A percentile compares a stretch with the other conserved stretches of the same genome.
Conservation (phyloP, 2,888 invertebrate genomes). For the Pseudoips prasinana region DNA sequence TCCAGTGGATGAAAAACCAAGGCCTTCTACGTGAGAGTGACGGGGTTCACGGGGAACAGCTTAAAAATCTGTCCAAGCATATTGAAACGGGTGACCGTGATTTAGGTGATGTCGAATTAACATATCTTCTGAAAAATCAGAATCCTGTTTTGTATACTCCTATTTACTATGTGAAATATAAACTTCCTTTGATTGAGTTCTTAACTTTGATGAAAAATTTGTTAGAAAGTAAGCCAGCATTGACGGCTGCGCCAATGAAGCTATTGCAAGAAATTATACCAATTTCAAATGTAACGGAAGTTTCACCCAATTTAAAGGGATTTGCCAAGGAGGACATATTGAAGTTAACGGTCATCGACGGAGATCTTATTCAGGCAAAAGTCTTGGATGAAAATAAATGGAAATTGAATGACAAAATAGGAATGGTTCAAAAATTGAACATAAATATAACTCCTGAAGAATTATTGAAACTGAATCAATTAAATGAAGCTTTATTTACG, state of each 20-base stretch:
- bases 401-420: constrained; percentile 34
- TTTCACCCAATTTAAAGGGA: constrained; percentile 44
- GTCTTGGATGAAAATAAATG: constrained; percentile 34
- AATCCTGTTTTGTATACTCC: constrained; percentile 47
- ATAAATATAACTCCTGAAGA: constrained; percentile 35
- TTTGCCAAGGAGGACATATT: constrained; percentile 44
- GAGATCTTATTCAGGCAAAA: constrained; percentile 51
- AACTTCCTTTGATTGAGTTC: constrained; percentile 49
- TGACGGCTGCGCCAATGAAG: constrained; percentile 38
- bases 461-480: constrained; percentile 16
- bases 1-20: no score
- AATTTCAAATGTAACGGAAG: constrained; percentile 41
- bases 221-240: constrained; percentile 34
- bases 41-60: no score
- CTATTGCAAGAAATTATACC: constrained; percentile 46
- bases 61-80: no score
- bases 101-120: constrained; percentile 51
- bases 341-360: constrained; percentile 41
- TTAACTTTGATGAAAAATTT: constrained; percentile 37
- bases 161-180: constrained; percentile 58
- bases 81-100: constrained; percentile 30
- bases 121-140: constrained; percentile 52
- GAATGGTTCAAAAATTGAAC: constrained; percentile 34
- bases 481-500: constrained; percentile 18
- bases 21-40: no score